A percentile compares a stretch with the other conserved stretches of the same genome.
Evolutionary conservation across 1,140 invertebrate genomes (phyloP).

Genomic region (Apolygus lucorum): DNA sequence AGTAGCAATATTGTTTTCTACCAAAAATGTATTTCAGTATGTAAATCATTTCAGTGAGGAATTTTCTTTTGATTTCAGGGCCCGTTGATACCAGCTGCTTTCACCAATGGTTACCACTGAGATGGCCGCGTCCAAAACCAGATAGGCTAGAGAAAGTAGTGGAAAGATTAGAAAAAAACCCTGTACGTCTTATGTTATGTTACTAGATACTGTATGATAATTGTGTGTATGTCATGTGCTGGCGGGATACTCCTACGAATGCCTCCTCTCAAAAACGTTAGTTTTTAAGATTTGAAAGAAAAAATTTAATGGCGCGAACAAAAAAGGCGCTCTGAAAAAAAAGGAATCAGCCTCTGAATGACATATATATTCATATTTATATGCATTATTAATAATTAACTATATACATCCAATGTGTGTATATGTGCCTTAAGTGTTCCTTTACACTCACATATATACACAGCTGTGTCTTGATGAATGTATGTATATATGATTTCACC

Average conservation of each 20-base stretch:
- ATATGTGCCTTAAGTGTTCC: slow-evolving; percentile 8
- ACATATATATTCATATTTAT: slow-evolving; percentile 11
- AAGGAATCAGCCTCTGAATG: neutral
- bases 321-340: neutral
- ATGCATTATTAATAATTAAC: slow-evolving; percentile 3
- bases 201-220: slow-evolving; percentile 15
- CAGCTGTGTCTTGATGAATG: slow-evolving; percentile 11
- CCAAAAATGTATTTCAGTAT: no score
- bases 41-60: no score
- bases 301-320: neutral
- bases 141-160: slow-evolving; percentile 21
- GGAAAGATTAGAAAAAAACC: slow-evolving; percentile 14
- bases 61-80: slow-evolving; percentile 44
- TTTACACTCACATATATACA: slow-evolving; percentile 17
- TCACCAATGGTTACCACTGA: slow-evolving; percentile 48
- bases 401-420: neutral
- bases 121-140: slow-evolving; percentile 8
- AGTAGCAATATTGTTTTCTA: no score
- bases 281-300: neutral
- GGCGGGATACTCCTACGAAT: slow-evolving; percentile 3
- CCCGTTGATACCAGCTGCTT: slow-evolving; percentile 46
- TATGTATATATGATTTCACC: slow-evolving; percentile 21
- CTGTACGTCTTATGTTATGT: slow-evolving; percentile 17
- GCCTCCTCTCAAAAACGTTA: neutral
- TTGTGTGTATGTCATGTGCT: slow-evolving; percentile 18